A percentile compares a stretch with the other conserved stretches of the same genome.
phyloP scores from a whole-genome alignment of 2,797 vertebrate species.

The Danionella dracula region DNA sequence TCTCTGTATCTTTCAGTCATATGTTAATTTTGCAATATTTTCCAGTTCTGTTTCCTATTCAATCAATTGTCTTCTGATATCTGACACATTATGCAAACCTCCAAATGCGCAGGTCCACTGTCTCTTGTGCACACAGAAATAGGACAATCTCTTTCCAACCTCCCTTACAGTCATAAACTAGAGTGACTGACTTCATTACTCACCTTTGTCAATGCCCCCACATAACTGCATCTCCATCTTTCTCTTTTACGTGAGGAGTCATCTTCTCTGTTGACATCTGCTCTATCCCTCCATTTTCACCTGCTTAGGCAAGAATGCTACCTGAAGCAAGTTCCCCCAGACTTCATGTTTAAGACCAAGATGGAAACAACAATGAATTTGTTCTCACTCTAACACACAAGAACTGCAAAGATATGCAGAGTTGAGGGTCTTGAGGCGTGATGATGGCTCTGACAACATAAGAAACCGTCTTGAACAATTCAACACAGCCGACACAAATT shows the following conservation, averaged over 20 bases:
- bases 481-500: too few relatives aligned
- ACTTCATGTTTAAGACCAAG: neutral
- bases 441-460: constrained; percentile 16
- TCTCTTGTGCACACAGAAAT: constrained; percentile 28
- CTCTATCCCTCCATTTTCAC: constrained; percentile 19
- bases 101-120: neutral
- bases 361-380: constrained; percentile 1
- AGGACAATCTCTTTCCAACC: constrained; percentile 31
- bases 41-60: neutral
- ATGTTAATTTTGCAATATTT: neutral
- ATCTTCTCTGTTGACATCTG: constrained; percentile 5
- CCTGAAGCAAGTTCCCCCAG: constrained; percentile 35
- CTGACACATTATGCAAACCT: constrained; percentile 21
- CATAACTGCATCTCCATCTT: constrained; percentile 5
- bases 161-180: constrained; percentile 37
- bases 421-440: constrained; percentile 6
- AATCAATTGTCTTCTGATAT: neutral
- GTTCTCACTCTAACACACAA: neutral
- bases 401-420: constrained; percentile 24
- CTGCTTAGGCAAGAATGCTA: constrained; percentile 22
- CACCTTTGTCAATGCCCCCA: constrained; percentile 39
- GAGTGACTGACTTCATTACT: constrained; percentile 44
- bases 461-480: neutral
- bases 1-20: neutral
- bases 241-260: neutral